Conservation (phyloP, 2,113 vertebrate species). For the Rhagologus leucostigma region DNA sequence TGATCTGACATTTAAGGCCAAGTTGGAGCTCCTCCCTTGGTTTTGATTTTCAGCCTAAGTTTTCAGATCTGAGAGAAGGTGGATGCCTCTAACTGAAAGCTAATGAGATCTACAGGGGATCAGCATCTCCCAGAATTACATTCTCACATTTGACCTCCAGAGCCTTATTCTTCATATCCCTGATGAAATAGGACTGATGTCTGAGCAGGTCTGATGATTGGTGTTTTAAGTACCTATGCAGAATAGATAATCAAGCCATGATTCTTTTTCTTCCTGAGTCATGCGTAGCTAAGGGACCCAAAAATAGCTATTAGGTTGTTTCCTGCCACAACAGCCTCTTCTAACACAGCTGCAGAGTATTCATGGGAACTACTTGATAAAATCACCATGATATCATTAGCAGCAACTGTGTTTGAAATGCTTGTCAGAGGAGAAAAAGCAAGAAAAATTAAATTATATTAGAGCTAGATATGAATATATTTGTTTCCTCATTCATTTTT, state of each 20-base stretch:
- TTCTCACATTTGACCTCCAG: not conserved
- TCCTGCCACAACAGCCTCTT: conserved; percentile 35
- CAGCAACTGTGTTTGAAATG: not conserved
- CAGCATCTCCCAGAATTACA: not conserved
- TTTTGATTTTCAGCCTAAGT: not conserved
- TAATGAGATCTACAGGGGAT: conserved; percentile 8
- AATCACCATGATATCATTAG: conserved; percentile 14
- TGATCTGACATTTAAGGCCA: not conserved
- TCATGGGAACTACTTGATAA: conserved; percentile 34
- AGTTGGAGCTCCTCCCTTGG: not conserved
- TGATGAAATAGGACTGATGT: conserved; percentile 7
- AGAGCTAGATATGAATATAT: not conserved
- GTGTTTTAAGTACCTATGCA: conserved; percentile 12
- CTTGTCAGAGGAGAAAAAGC: not conserved
- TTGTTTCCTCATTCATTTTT: not conserved
- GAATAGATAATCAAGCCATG: conserved; percentile 53
- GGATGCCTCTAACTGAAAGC: not conserved
- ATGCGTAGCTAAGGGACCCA: not conserved
- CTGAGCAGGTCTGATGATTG: not conserved
- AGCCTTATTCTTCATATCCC: not conserved
- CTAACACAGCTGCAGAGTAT: conserved; percentile 34
- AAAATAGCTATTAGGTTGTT: conserved; percentile 16
- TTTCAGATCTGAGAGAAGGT: not conserved
- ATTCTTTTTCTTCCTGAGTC: conserved; percentile 50
- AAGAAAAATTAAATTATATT: not conserved